These are phyloP conservation scores for Thaumatotibia leucotreta DNA, from an alignment of 1,140 invertebrate genomes.

Conservation along the genomic window DNA sequence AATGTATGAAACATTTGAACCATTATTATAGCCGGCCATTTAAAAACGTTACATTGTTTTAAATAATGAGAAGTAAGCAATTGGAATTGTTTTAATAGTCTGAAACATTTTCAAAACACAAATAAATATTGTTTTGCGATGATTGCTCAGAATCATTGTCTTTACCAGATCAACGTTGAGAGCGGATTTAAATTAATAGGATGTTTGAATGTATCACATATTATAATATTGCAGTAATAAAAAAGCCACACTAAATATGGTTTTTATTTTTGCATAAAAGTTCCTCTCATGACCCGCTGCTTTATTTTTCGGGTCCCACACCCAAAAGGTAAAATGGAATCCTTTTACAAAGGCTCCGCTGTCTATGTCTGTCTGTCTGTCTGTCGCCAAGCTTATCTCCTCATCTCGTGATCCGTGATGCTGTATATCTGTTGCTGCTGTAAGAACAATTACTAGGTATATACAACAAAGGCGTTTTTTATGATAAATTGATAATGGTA, in stretches of 20 bases:
- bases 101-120: neutral
- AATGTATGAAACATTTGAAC: neutral
- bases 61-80: neutral
- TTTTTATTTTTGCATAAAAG: conserved; percentile 23
- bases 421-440: too few relatives aligned
- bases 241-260: conserved; percentile 35
- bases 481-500: too few relatives aligned
- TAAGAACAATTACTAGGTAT: too few relatives aligned
- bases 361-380: too few relatives aligned
- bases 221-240: conserved; percentile 36
- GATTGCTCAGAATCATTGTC: conserved; percentile 39
- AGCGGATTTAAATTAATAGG: conserved; percentile 30
- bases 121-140: neutral
- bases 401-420: too few relatives aligned
- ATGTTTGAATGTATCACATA: conserved; percentile 42
- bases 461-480: too few relatives aligned
- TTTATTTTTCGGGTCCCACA: too few relatives aligned
- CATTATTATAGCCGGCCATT: neutral
- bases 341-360: too few relatives aligned
- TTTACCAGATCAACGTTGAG: conserved; percentile 22
- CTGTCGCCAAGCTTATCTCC: too few relatives aligned
- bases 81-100: neutral
- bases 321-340: too few relatives aligned
- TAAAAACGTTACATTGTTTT: neutral
- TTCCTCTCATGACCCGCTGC: neutral